Conservation (phyloP, 2,113 vertebrate species). For the Copsychus sechellarum region DNA sequence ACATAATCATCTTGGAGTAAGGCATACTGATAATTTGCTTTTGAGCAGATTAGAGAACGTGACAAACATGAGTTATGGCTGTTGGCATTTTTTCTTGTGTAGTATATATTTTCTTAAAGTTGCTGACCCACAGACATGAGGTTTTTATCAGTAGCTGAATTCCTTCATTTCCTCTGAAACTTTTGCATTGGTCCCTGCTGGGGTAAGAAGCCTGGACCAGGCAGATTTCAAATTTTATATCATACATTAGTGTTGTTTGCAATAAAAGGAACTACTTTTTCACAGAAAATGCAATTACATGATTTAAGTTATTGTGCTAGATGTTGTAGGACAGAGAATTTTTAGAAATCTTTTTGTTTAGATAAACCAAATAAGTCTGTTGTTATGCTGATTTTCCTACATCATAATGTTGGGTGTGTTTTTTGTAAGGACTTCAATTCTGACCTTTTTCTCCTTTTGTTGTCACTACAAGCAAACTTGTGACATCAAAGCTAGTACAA, state of each 20-base stretch:
- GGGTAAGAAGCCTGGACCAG: not conserved
- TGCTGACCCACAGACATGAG: not conserved
- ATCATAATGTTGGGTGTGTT: not conserved
- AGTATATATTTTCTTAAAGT: not conserved
- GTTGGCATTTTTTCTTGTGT: not conserved
- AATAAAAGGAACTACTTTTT: not conserved
- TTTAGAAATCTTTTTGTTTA: not conserved
- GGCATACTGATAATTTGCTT: not conserved
- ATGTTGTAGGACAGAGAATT: not conserved
- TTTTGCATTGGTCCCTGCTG: not conserved
- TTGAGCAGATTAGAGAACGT: not conserved
- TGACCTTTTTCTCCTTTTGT: not conserved
- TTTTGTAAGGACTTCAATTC: not conserved
- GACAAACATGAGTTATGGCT: not conserved
- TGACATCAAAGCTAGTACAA: not conserved
- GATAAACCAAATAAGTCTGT: fast-evolving
- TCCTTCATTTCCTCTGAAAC: not conserved
- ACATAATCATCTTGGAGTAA: not conserved
- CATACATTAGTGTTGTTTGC: not conserved
- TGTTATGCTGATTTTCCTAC: not conserved
- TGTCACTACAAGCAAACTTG: not conserved
- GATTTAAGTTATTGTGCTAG: not conserved
- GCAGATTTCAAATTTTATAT: not conserved
- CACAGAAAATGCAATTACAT: not conserved
- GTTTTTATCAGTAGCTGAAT: not conserved